Evolutionary conservation across 2,888 invertebrate genomes (phyloP).

Genomic region (Pseudolycoriella hygida): DNA sequence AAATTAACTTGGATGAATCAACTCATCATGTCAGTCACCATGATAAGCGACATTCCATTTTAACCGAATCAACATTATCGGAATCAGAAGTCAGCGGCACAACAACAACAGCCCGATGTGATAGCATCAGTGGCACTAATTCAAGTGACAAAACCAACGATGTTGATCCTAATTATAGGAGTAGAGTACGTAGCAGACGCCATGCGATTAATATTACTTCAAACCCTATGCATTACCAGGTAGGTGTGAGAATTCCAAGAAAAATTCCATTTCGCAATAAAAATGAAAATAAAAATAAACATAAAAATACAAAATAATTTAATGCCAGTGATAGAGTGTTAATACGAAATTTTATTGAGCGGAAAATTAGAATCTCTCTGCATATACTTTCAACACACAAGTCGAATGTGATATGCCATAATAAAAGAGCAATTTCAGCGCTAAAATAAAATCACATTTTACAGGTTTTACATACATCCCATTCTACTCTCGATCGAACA

Average conservation of each 20-base stretch:
- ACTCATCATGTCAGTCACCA: background rate
- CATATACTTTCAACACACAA: background rate
- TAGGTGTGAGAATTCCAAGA: no score
- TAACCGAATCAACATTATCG: background rate
- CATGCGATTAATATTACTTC: slow-evolving; percentile 30
- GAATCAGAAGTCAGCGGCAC: background rate
- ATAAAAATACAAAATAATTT: background rate
- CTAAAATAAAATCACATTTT: background rate
- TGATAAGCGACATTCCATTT: background rate
- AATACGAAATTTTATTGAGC: background rate
- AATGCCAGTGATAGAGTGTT: background rate
- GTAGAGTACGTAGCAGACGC: slow-evolving; percentile 14
- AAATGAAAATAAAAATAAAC: background rate
- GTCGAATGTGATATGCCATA: no score
- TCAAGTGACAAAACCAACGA: background rate
- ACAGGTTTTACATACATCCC: slow-evolving; percentile 26
- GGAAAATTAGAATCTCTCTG: background rate
- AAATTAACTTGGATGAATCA: background rate
- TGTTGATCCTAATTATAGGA: background rate
- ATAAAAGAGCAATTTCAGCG: no score
- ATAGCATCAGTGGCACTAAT: background rate
- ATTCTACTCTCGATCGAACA: slow-evolving; percentile 27
- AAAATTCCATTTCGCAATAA: no score
- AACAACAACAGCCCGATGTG: slow-evolving; percentile 2
- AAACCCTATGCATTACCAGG: slow-evolving; percentile 30